Evolutionary conservation across 2,797 vertebrate genomes (phyloP).

Genomic region (Numenius phaeopus): DNA sequence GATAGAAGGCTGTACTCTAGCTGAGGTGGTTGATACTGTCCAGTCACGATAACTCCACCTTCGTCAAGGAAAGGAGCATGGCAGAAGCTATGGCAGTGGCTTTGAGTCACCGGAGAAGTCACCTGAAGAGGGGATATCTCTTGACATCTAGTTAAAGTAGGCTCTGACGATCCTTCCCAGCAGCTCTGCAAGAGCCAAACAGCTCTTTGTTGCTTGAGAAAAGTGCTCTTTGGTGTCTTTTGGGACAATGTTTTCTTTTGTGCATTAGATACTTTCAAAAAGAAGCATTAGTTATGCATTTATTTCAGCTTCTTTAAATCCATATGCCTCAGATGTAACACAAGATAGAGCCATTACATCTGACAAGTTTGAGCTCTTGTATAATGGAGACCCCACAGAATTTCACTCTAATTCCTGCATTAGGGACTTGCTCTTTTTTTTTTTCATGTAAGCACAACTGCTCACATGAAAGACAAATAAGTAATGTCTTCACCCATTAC

Average conservation of each 20-base stretch:
- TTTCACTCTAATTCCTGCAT: not conserved
- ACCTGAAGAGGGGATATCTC: not conserved
- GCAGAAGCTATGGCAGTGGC: not conserved
- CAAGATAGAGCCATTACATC: not conserved
- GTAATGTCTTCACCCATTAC: not conserved
- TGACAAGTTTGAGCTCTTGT: not conserved
- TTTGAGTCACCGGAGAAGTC: not conserved
- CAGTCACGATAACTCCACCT: fast-evolving
- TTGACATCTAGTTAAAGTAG: not conserved
- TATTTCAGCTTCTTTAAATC: conserved; percentile 27
- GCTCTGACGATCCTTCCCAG: not conserved
- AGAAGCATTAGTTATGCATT: not conserved
- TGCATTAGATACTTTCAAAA: not conserved
- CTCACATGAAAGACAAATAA: not conserved
- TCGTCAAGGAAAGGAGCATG: not conserved
- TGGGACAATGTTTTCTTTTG: not conserved
- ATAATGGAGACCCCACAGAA: not conserved
- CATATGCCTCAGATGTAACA: not conserved
- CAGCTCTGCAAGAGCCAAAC: not conserved
- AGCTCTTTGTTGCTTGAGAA: not conserved
- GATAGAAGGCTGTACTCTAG: not conserved
- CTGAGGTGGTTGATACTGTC: not conserved
- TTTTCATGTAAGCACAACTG: not conserved
- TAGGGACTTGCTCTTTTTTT: not conserved
- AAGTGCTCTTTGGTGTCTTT: not conserved